Conservation (phyloP, 2,113 vertebrate genomes). For the Struthidea cinerea region DNA sequence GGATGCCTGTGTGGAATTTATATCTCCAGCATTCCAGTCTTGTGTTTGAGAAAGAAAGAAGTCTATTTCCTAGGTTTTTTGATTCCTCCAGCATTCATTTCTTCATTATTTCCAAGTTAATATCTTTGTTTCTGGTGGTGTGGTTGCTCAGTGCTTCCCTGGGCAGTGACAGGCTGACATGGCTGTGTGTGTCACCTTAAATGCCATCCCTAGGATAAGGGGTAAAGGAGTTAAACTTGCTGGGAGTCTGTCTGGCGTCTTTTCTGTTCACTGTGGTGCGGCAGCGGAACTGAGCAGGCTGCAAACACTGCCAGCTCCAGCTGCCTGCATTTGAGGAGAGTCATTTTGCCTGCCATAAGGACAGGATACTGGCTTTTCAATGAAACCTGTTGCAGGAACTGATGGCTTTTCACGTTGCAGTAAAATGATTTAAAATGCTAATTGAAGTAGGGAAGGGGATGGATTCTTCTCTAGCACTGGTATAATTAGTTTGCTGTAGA, state of each 20-base stretch:
- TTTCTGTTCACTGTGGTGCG: rapidly evolving
- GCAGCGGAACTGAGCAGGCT: not conserved
- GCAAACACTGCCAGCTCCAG: not conserved
- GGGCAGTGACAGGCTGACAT: not conserved
- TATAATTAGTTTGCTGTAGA: not conserved
- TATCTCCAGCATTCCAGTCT: not conserved
- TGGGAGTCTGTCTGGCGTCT: not conserved
- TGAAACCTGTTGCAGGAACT: not conserved
- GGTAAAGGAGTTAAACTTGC: not conserved
- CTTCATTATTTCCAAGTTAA: not conserved
- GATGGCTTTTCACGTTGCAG: not conserved
- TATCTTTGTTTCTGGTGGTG: not conserved
- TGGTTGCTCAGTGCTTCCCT: not conserved
- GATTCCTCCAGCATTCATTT: not conserved
- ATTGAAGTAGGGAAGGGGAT: not conserved
- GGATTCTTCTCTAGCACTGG: not conserved
- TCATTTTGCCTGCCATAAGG: not conserved
- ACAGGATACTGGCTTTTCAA: not conserved
- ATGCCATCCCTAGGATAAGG: not conserved
- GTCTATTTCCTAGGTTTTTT: not conserved
- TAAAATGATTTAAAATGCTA: not conserved
- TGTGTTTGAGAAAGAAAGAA: not conserved
- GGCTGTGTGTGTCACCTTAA: not conserved
- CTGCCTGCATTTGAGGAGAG: not conserved
- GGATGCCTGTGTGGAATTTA: not conserved